Base-by-base conservation (phyloP, 53 echinoderm and acorn worm species). In the Glandiceps talaboti region DNA sequence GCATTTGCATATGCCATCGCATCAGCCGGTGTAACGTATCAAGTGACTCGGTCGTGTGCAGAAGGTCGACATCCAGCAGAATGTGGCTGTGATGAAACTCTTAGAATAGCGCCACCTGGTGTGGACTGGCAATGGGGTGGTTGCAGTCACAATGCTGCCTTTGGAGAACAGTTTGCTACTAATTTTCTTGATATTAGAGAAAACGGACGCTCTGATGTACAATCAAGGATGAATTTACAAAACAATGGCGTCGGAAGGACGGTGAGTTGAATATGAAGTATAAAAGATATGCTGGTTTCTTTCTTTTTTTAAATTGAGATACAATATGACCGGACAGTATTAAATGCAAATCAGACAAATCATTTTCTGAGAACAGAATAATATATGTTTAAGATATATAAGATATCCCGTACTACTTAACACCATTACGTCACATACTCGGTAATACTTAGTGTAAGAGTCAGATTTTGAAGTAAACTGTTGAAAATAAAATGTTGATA, bases 1-100 rank as follows among this genome's bases (percentile, higher is more conserved):
- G 93, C 99, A 10, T 94, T 99, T 30, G 99, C 93, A 30, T 91
- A 94, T 81, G 89, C 99, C n/a, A 89, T 91, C 29, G 83, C 91
- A 20, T 78, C 99, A 10, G 93, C 93, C 1, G 94, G 99, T 1
- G 89, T 99, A 26, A 76, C 93, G 73, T 89, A 89, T 78, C 91
- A 94, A 33, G 99, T 99, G 1, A 99, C 99, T 26, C 77, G 93
- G 72, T 89, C 89, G 1, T 99, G 99, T 30, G 93, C 93, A 45
- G 90, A 88, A 83, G 99, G 99, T 0, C 89, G 85, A 73, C 83
- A 93, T 1, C 85, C 87, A 30, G 79, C 85, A 0, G 6, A 45
- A 20, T 99, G 99, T 33, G 99, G 99, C 26, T 97, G 99, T 33
- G 99, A 99, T 77, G 6, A 12, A 6, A 45, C 64, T 20, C 20